Conservation (phyloP, 2,888 invertebrate genomes). For the Volucella inflata region DNA sequence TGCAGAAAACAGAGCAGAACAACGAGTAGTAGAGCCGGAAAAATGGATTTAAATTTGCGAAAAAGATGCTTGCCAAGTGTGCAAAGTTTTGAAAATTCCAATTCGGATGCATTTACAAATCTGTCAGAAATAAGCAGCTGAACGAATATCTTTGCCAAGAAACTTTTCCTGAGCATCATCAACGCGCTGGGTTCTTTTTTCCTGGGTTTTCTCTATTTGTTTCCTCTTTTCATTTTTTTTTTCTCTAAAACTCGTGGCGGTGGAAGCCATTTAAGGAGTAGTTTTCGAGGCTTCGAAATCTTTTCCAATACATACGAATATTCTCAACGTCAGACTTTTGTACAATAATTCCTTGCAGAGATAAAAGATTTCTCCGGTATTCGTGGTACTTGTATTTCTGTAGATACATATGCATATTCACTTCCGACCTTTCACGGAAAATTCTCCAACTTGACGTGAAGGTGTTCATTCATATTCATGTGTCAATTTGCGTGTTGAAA, state of each 20-base stretch:
- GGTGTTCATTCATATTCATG: no score
- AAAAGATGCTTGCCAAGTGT: slow-evolving; percentile 63
- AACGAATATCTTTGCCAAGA: slow-evolving; percentile 43
- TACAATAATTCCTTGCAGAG: no score
- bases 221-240: not conserved
- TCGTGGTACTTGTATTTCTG: no score
- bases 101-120: slow-evolving; percentile 59
- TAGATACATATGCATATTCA: no score
- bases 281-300: no score
- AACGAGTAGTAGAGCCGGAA: slow-evolving; percentile 35
- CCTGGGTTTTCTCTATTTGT: not conserved
- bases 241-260: slow-evolving; percentile 21
- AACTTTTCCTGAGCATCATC: slow-evolving; percentile 51
- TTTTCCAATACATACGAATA: no score
- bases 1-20: not conserved
- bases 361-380: no score
- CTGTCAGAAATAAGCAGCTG: slow-evolving; percentile 50
- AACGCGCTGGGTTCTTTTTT: not conserved
- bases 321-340: no score
- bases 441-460: no score
- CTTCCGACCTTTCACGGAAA: no score
- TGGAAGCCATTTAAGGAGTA: not conserved
- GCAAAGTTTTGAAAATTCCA: slow-evolving; percentile 60
- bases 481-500: no score
- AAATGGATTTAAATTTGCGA: slow-evolving; percentile 38